Conservation (phyloP, 2,113 vertebrate species). For the Chaenocephalus aceratus region DNA sequence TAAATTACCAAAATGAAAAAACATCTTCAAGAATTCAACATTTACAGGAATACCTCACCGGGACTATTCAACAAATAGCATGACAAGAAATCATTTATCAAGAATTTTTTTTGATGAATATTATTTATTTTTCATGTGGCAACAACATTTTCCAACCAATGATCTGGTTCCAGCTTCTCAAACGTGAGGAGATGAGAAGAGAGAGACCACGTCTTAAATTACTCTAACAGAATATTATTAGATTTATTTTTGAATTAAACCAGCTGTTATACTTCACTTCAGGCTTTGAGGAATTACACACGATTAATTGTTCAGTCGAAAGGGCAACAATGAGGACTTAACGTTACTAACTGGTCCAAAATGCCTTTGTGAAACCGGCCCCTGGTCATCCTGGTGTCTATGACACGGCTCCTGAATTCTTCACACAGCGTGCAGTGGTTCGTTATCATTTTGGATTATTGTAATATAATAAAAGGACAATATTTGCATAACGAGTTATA, state of each 20-base stretch:
- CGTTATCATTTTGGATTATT: slow-evolving; percentile 33
- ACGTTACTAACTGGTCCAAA: not conserved
- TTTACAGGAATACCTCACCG: not conserved
- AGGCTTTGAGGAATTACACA: not conserved
- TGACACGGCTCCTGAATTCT: slow-evolving; percentile 14
- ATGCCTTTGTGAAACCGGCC: not conserved
- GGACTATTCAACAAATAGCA: not conserved
- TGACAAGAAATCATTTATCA: not conserved
- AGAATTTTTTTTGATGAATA: no score
- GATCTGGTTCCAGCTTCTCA: not conserved
- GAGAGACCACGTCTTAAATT: not conserved
- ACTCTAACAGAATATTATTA: not conserved
- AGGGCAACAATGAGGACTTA: not conserved
- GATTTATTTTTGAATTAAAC: not conserved
- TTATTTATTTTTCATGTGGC: not conserved
- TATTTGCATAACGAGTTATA: slow-evolving; percentile 24
- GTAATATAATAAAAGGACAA: slow-evolving; percentile 32
- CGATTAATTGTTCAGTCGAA: not conserved
- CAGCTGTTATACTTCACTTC: not conserved
- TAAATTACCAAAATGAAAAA: not conserved
- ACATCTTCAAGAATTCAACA: not conserved
- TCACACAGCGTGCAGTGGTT: not conserved
- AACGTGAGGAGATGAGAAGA: not conserved
- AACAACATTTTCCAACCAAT: not conserved
- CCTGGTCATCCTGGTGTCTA: not conserved